Percentiles rank a stretch among this genome's conserved stretches.
Evolutionary conservation across 2,888 invertebrate species (phyloP).

Genomic region (Macroteleia sp.): DNA sequence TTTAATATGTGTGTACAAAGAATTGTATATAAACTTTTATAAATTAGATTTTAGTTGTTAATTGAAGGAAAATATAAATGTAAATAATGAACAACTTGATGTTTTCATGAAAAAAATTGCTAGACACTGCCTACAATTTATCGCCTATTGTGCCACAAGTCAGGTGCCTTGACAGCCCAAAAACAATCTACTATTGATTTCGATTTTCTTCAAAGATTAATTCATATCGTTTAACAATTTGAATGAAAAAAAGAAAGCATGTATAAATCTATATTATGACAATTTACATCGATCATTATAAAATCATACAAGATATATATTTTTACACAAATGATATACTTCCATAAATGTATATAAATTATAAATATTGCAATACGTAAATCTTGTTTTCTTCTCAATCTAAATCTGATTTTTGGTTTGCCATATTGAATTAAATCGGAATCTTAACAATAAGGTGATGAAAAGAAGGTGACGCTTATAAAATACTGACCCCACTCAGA

Average conservation of each 20-base stretch:
- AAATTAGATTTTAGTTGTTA: conserved; percentile 35
- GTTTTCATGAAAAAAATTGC: conserved; percentile 27
- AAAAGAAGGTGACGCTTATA: conserved; percentile 44
- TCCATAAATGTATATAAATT: neutral
- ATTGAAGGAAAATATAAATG: conserved; percentile 33
- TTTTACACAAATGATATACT: no score
- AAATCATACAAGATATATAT: neutral
- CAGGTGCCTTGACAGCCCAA: conserved; percentile 72
- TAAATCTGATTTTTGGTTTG: neutral
- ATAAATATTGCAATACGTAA: neutral
- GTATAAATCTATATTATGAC: no score
- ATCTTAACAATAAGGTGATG: conserved; percentile 10
- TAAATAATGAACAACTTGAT: conserved; percentile 31
- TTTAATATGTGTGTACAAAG: conserved; percentile 11
- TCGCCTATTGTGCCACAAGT: conserved; percentile 71
- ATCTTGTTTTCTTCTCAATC: neutral
- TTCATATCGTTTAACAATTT: no score
- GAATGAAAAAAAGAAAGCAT: no score
- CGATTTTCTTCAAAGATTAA: conserved; percentile 19
- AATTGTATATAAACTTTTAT: conserved; percentile 31
- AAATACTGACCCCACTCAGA: conserved; percentile 68
- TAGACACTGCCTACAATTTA: conserved; percentile 70
- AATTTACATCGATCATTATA: no score
- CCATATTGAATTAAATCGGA: conserved; percentile 19
- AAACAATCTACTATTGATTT: conserved; percentile 38